Conservation (phyloP, 2,797 vertebrate genomes). For the Gallinago stenura region DNA sequence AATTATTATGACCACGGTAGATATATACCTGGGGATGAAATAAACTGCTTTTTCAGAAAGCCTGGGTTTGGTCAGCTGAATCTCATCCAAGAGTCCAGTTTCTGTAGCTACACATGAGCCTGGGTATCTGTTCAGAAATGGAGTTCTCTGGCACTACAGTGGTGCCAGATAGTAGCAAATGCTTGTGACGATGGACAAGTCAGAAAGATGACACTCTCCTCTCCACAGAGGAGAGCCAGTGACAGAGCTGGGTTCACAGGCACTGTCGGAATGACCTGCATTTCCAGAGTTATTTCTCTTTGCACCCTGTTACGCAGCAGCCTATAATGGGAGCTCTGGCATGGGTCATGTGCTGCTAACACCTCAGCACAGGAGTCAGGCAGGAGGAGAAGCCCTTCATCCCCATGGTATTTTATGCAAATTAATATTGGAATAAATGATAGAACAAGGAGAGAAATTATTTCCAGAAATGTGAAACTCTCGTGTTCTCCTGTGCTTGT, state of each 20-base stretch:
- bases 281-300: neutral
- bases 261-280: fast-evolving
- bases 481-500: slow-evolving; percentile 72
- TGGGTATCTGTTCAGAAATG: fast-evolving
- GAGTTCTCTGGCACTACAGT: neutral
- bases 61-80: neutral
- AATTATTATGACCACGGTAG: neutral
- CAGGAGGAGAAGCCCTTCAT: neutral
- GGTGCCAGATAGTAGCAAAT: neutral
- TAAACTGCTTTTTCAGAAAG: neutral
- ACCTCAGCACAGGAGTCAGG: neutral
- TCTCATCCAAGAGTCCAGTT: neutral
- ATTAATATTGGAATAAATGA: slow-evolving; percentile 53
- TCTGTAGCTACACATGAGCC: neutral
- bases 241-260: neutral
- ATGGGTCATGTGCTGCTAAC: neutral
- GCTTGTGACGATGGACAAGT: neutral
- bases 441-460: slow-evolving; percentile 70
- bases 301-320: neutral
- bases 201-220: neutral
- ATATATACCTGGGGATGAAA: neutral
- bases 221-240: neutral
- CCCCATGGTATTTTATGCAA: slow-evolving; percentile 29
- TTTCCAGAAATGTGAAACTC: slow-evolving; percentile 72
- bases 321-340: neutral